Conservation (phyloP, 2,888 invertebrate genomes). For the Caenorhabditis sp. region DNA sequence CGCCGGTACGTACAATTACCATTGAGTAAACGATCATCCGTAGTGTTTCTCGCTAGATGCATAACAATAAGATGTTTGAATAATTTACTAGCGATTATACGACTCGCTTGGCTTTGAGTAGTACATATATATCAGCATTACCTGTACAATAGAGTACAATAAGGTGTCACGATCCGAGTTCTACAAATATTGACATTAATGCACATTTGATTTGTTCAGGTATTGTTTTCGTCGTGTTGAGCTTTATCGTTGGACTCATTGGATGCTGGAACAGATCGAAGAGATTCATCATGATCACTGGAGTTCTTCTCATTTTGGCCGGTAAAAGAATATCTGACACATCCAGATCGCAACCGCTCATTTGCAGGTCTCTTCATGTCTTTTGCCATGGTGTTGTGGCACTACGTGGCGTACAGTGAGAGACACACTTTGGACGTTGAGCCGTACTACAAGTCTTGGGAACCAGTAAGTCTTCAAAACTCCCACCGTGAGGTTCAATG, state of each 20-base stretch:
- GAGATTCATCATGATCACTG: conserved; percentile 91
- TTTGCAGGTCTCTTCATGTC: conserved; percentile 85
- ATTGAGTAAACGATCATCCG: too few species aligned
- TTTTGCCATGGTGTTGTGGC: conserved; percentile 90
- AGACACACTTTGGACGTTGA: conserved; percentile 93
- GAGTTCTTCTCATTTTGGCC: conserved; percentile 29
- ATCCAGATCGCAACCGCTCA: too few species aligned
- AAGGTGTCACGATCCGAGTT: conserved; percentile 52
- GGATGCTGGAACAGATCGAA: conserved; percentile 97
- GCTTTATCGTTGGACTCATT: conserved; percentile 95
- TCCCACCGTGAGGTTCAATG: not conserved
- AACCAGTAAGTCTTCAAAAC: conserved; percentile 73
- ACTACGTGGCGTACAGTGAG: conserved; percentile 88
- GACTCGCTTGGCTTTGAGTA: conserved; percentile 6
- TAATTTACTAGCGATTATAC: conserved; percentile 20
- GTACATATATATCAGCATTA: conserved; percentile 39
- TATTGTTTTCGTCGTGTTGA: conserved; percentile 91
- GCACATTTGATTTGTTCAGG: conserved; percentile 80
- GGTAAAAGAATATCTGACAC: conserved; percentile 1
- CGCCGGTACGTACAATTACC: conserved; percentile 56
- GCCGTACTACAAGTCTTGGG: conserved; percentile 93
- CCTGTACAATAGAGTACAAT: conserved; percentile 49
- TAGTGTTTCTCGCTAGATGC: not conserved
- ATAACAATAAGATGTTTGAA: conserved; percentile 8
- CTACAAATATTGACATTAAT: conserved; percentile 58